Percentiles rank a stretch among this genome's conserved stretches.
phyloP scores from a whole-genome alignment of 1,140 invertebrate species.

The Sarcophaga peregrina region DNA sequence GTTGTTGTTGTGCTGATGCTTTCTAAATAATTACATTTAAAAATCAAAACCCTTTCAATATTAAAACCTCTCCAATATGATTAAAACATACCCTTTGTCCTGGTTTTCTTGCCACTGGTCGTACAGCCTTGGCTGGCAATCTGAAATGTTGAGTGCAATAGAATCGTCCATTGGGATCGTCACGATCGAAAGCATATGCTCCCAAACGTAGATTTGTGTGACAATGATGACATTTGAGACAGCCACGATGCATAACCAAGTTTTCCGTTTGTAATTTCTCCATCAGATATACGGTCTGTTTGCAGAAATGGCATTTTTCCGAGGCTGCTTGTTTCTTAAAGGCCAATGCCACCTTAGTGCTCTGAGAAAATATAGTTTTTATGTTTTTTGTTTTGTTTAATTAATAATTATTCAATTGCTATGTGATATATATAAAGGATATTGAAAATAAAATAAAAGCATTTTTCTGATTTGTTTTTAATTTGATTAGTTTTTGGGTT shows the following conservation, averaged over 20 bases:
- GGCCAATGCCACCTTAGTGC: slow-evolving; percentile 70
- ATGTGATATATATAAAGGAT: too few relatives aligned
- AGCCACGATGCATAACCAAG: slow-evolving; percentile 86
- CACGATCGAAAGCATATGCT: slow-evolving; percentile 81
- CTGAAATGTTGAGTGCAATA: slow-evolving; percentile 86
- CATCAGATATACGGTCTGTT: slow-evolving; percentile 88
- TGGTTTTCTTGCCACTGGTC: slow-evolving; percentile 50
- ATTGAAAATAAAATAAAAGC: background rate
- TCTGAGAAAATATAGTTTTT: slow-evolving; percentile 67
- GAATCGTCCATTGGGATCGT: slow-evolving; percentile 79
- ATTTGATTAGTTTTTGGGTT: background rate
- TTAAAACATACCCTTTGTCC: slow-evolving; percentile 49
- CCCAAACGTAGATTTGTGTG: slow-evolving; percentile 64
- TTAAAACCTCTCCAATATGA: background rate
- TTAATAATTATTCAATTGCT: background rate
- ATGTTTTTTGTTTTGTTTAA: background rate
- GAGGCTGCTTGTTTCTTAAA: slow-evolving; percentile 75
- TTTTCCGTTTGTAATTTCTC: slow-evolving; percentile 88
- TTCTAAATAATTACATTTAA: slow-evolving; percentile 24
- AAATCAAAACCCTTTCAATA: background rate
- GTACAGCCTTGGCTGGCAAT: slow-evolving; percentile 68
- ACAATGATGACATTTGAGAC: slow-evolving; percentile 76
- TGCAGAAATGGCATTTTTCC: slow-evolving; percentile 88
- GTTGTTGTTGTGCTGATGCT: slow-evolving; percentile 22
- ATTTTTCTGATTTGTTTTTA: background rate